Percentiles rank a stretch among this genome's conserved stretches.
Evolutionary conservation across 2,888 invertebrate genomes (phyloP).

Genomic region (Andrena flavipes): DNA sequence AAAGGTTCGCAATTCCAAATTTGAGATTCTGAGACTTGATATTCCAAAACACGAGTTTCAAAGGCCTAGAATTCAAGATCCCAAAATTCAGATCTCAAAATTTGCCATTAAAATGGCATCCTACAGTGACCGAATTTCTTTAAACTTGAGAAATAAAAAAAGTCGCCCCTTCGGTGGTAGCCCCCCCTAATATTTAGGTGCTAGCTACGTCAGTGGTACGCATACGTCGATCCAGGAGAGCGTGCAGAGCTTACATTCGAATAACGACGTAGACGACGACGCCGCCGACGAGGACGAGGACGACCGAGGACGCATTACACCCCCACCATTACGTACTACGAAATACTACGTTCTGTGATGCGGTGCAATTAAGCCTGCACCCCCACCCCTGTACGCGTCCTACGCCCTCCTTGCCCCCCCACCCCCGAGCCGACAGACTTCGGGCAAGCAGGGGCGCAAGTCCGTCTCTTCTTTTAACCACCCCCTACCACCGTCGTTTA

Average conservation of each 20-base stretch:
- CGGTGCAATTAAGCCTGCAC: conserved; percentile 70
- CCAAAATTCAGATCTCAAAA: no score
- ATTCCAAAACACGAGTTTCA: no score
- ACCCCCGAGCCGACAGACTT: conserved; percentile 51
- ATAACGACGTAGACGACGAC: conserved; percentile 54
- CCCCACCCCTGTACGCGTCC: conserved; percentile 47
- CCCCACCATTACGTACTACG: conserved; percentile 75
- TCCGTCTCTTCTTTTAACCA: conserved; percentile 70
- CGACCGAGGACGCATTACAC: conserved; percentile 62
- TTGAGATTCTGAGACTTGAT: no score
- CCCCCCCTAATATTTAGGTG: background rate
- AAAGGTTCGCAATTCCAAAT: no score
- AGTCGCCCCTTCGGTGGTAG: background rate
- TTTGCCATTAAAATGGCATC: no score
- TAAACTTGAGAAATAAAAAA: no score
- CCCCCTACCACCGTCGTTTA: conserved; percentile 63
- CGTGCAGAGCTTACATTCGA: conserved; percentile 60
- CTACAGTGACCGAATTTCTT: no score
- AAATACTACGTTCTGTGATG: conserved; percentile 77
- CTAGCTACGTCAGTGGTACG: conserved; percentile 49
- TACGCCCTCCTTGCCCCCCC: conserved; percentile 51
- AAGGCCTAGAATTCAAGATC: no score
- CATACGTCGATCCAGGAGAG: conserved; percentile 57
- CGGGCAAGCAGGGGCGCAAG: conserved; percentile 73
- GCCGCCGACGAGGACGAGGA: conserved; percentile 45